phyloP scores from a whole-genome alignment of 1,140 invertebrate genomes.

The Galendromus occidentalis region DNA sequence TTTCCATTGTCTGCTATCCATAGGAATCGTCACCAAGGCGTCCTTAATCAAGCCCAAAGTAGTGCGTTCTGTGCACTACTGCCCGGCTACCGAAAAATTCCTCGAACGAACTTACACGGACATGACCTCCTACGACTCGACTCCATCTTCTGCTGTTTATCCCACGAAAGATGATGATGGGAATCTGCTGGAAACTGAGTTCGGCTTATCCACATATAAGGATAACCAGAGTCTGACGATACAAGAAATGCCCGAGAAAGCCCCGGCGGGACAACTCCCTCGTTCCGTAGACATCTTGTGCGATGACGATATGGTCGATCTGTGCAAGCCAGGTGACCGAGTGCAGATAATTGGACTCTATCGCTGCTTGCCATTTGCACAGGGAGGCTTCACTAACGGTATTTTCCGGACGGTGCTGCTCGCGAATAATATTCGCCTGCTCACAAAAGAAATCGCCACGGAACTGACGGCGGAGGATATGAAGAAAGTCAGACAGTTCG shows the following conservation, averaged over 20 bases:
- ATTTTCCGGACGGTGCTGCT: constrained; percentile 87
- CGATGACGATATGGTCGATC: constrained; percentile 90
- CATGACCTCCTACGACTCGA: constrained; percentile 79
- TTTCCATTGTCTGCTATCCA: too few relatives aligned
- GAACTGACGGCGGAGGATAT: constrained; percentile 71
- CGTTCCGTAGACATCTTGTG: constrained; percentile 80
- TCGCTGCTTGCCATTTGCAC: constrained; percentile 78
- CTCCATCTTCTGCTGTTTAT: constrained; percentile 65
- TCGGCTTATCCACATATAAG: constrained; percentile 80
- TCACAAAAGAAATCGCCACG: constrained; percentile 68
- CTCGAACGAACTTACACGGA: constrained; percentile 85
- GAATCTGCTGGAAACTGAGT: constrained; percentile 92
- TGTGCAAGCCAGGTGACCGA: constrained; percentile 87
- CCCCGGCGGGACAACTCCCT: constrained; percentile 69
- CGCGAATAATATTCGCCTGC: constrained; percentile 69
- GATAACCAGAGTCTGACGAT: constrained; percentile 93
- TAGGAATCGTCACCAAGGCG: constrained; percentile 23
- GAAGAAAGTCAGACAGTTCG: constrained; percentile 66
- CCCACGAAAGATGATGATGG: constrained; percentile 98
- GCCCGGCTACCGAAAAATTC: constrained; percentile 73
- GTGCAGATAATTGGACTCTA: constrained; percentile 85
- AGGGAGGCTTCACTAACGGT: constrained; percentile 75
- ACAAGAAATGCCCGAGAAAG: constrained; percentile 98
- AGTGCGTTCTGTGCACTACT: constrained; percentile 90
- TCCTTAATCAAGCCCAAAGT: constrained; percentile 86